These are phyloP conservation scores for Uria lomvia DNA, from an alignment of 2,113 vertebrate species.

Conservation along the genomic window DNA sequence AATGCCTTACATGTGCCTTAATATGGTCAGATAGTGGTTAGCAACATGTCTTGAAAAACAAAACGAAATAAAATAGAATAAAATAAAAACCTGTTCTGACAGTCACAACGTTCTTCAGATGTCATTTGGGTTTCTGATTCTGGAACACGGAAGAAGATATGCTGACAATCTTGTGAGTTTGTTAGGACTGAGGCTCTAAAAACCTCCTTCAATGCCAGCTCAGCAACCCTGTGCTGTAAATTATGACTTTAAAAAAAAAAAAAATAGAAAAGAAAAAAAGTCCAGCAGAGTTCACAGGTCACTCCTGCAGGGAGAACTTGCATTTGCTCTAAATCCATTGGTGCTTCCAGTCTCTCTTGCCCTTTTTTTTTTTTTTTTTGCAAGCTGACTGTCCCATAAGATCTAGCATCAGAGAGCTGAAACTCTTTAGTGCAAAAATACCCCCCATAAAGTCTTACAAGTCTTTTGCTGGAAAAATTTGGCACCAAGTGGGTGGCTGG, in stretches of 20 bases:
- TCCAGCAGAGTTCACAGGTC: slow-evolving; percentile 26
- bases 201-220: background rate
- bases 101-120: background rate
- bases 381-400: background rate
- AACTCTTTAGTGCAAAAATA: slow-evolving; percentile 65
- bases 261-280: background rate
- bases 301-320: background rate
- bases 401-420: slow-evolving; percentile 25
- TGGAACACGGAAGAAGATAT: background rate
- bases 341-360: background rate
- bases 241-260: background rate
- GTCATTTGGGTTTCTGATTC: background rate
- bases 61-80: background rate
- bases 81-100: background rate
- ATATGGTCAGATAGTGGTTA: slow-evolving; percentile 67
- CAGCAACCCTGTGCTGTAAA: slow-evolving; percentile 41
- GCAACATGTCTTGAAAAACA: slow-evolving; percentile 4
- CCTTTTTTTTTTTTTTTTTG: background rate
- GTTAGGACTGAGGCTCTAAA: background rate
- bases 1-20: slow-evolving; percentile 24
- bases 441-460: background rate
- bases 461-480: slow-evolving; percentile 56
- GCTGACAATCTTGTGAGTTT: background rate
- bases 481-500: slow-evolving; percentile 69
- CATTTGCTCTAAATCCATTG: background rate